Evolutionary conservation across 2,113 vertebrate species (phyloP).

Genomic region (Aptenodytes patagonicus): DNA sequence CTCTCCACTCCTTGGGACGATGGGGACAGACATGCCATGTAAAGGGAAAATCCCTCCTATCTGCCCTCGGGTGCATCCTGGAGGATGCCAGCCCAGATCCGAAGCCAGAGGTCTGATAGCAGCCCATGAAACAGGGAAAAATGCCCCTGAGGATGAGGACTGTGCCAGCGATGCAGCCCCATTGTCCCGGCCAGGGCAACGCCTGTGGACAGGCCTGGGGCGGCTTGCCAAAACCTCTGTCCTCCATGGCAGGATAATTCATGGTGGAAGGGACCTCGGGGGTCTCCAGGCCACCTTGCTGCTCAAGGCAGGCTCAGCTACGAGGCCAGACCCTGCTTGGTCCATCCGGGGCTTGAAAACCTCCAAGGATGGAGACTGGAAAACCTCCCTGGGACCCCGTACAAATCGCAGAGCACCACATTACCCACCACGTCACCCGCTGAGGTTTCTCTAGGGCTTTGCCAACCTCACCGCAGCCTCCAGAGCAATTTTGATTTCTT

Average conservation of each 20-base stretch:
- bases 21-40: not conserved
- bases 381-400: not conserved
- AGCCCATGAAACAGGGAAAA: not conserved
- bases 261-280: fast-evolving
- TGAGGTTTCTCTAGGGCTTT: not conserved
- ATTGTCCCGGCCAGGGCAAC: not conserved
- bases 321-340: not conserved
- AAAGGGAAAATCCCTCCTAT: not conserved
- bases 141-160: not conserved
- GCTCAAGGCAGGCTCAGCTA: not conserved
- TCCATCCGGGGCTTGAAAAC: not conserved
- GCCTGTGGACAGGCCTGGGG: not conserved
- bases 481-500: not conserved
- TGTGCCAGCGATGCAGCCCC: fast-evolving
- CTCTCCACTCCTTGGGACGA: not conserved
- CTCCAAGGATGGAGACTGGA: not conserved
- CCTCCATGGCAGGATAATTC: not conserved
- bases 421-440: not conserved
- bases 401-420: not conserved
- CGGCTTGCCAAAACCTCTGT: not conserved
- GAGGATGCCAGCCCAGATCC: not conserved
- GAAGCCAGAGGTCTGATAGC: not conserved
- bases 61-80: not conserved
- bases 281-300: not conserved
- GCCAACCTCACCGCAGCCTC: not conserved